A percentile compares a stretch with the other conserved stretches of the same genome.
phyloP scores from a whole-genome alignment of 2,113 vertebrate species.

The Sylvia atricapilla region DNA sequence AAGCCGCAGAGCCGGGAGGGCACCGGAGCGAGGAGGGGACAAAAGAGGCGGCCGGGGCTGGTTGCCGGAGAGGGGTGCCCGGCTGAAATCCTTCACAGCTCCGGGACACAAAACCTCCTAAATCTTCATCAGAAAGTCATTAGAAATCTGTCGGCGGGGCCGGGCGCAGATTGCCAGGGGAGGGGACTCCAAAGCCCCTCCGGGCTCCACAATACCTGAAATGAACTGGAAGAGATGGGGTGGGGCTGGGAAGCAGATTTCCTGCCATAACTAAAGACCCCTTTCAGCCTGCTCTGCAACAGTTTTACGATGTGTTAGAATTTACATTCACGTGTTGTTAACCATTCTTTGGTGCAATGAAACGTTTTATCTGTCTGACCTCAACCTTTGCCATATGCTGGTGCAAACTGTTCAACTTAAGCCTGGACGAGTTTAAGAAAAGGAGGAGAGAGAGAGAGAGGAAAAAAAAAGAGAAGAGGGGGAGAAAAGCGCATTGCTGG shows the following conservation, averaged over 20 bases:
- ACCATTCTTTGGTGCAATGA: slow-evolving; percentile 81
- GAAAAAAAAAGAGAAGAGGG: not conserved
- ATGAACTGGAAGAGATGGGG: slow-evolving; percentile 84
- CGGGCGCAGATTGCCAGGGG: slow-evolving; percentile 80
- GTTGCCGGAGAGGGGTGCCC: not conserved
- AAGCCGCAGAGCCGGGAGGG: not conserved
- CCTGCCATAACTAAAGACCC: slow-evolving; percentile 61
- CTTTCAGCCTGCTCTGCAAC: slow-evolving; percentile 80
- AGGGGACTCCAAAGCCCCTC: slow-evolving; percentile 76
- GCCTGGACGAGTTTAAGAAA: slow-evolving; percentile 15
- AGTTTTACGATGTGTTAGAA: slow-evolving; percentile 88
- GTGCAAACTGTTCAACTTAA: slow-evolving; percentile 65
- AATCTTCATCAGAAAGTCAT: slow-evolving; percentile 90
- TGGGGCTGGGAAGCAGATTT: slow-evolving; percentile 80
- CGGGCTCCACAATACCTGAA: slow-evolving; percentile 84
- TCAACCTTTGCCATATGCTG: slow-evolving; percentile 93
- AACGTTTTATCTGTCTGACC: slow-evolving; percentile 94
- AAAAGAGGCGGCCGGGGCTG: slow-evolving; percentile 2
- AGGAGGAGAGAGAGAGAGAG: not conserved
- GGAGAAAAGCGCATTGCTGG: slow-evolving; percentile 18
- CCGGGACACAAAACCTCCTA: slow-evolving; percentile 63
- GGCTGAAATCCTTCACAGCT: slow-evolving; percentile 59
- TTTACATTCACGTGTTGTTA: slow-evolving; percentile 93
- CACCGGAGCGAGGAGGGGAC: not conserved
- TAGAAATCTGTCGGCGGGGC: slow-evolving; percentile 84